Base-by-base conservation (phyloP, 2,797 vertebrate genomes). In the Florisuga fusca region DNA sequence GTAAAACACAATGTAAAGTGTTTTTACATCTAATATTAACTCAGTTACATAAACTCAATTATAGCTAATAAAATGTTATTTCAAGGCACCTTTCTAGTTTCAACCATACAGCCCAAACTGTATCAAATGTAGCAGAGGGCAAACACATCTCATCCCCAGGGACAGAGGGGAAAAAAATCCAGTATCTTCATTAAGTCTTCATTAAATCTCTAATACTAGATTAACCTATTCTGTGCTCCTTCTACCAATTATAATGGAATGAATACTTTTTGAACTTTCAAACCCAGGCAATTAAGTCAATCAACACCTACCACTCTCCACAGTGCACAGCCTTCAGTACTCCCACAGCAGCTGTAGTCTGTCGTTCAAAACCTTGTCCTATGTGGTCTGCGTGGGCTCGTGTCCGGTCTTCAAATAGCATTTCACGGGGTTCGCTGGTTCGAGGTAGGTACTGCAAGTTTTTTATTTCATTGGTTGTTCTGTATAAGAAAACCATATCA, bases 401-500 rank as follows among this genome's bases (percentile, higher is more conserved):
- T 8, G 99, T 99, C 90, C 99, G 97, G 91, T 99, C 99, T 97
- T 99, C 99, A 92, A 99, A 99, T 29, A 99, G 98, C 99, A 99
- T 98, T 98, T 99, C 99, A 79, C 99, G 98, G 93, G 99, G 99
- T 95, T 99, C 99, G 67, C 99, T 99, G 95, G 99, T 98, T 98
- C 99, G 98, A 98, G 99, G 99, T 98, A 99, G 98, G 94, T 99
- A 99, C 98, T 99, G 99, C 93, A 99, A 98, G 97, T 99, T 99
- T 98, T 99, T 99, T 84, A 99, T 99, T 98, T 99, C 99, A 97
- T 99, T 99, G 98, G 99, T 99, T 95, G 99, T 99, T 98, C 99
- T 99, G 97, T 29, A 9, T 48, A 78, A 85, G n/a, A 63, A 92
- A 75, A 91, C 77, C 14, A 69, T 17, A 66, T 58, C 48, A 67